Conservation (phyloP, 1,140 invertebrate genomes). For the Saxidomus purpurata region DNA sequence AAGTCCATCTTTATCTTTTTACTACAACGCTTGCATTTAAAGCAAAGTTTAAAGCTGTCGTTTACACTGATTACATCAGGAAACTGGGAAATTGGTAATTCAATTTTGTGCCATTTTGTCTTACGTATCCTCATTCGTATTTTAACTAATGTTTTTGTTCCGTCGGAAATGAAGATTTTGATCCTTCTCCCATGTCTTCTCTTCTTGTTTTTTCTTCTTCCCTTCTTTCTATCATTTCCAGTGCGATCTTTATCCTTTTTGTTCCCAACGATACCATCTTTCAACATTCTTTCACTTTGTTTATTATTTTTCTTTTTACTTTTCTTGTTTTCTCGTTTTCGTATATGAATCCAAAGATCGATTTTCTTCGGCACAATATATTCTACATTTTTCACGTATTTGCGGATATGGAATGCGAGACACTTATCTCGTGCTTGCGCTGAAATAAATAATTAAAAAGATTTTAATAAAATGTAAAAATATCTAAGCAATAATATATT, state of each 20-base stretch:
- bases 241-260: not conserved
- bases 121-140: not conserved
- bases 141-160: not conserved
- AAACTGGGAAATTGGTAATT: conserved; percentile 19
- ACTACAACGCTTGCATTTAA: conserved; percentile 39
- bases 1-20: conserved; percentile 8
- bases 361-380: not conserved
- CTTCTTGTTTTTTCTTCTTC: conserved; percentile 17
- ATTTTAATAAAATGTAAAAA: too few relatives aligned
- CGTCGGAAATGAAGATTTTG: conserved; percentile 12
- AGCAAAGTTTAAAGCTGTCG: conserved; percentile 23
- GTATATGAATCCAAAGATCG: conserved; percentile 18
- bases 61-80: not conserved
- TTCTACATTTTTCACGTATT: not conserved
- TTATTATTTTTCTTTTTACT: conserved; percentile 18
- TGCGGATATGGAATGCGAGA: not conserved
- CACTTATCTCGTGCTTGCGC: not conserved
- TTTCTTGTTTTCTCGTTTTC: not conserved
- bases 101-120: conserved; percentile 40
- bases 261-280: not conserved
- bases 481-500: too few relatives aligned
- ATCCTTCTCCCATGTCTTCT: conserved; percentile 9
- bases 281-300: not conserved
- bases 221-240: not conserved
- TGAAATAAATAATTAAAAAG: not conserved